phyloP scores from a whole-genome alignment of 2,888 invertebrate genomes.

The Lordiphosa fenestrarum region DNA sequence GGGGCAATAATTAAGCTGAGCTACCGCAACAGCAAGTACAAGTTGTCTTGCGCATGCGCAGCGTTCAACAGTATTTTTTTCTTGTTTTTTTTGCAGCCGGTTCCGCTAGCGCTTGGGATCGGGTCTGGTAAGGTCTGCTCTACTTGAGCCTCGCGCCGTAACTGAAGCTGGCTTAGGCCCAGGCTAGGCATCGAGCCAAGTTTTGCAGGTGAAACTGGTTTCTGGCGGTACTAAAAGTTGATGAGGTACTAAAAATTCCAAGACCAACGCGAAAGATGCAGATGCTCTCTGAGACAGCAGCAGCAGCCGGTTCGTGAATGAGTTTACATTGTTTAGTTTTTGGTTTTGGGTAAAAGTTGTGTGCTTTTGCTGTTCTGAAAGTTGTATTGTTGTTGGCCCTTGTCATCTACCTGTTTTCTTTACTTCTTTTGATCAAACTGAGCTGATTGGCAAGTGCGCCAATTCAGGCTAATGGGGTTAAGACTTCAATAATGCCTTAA shows the following conservation, averaged over 20 bases:
- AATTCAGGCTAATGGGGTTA: constrained; percentile 75
- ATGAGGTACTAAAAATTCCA: constrained; percentile 39
- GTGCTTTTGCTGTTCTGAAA: constrained; percentile 56
- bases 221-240: constrained; percentile 28
- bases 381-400: constrained; percentile 42
- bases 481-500: constrained; percentile 65
- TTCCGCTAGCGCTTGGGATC: constrained; percentile 16
- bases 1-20: constrained; percentile 66
- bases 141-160: constrained; percentile 68
- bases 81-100: constrained; percentile 4
- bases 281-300: constrained; percentile 27
- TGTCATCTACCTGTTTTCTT: constrained; percentile 47
- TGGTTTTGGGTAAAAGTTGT: constrained; percentile 65
- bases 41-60: constrained; percentile 62
- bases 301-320: constrained; percentile 56
- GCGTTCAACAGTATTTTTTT: constrained; percentile 30
- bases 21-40: constrained; percentile 24
- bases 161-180: constrained; percentile 48
- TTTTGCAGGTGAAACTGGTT: constrained; percentile 43
- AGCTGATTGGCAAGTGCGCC: constrained; percentile 71
- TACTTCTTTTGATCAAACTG: constrained; percentile 41
- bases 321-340: constrained; percentile 53
- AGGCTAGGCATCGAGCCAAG: constrained; percentile 29
- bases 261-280: constrained; percentile 30
- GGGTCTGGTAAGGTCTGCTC: constrained; percentile 47